phyloP scores from a whole-genome alignment of 2,888 invertebrate species.

The Fissipunctia ypsillon region DNA sequence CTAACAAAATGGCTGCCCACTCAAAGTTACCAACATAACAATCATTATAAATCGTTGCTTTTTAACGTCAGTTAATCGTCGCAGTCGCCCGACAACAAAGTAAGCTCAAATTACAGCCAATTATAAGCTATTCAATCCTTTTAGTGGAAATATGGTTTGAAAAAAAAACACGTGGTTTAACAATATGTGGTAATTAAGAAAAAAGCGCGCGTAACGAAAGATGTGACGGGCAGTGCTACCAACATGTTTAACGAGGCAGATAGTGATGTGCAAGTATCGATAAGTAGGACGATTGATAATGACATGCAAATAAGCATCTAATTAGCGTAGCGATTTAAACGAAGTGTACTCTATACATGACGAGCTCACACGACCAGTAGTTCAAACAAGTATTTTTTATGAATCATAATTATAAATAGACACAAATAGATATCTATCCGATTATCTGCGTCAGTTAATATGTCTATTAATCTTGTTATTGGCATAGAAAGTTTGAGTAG shows the following conservation, averaged over 20 bases:
- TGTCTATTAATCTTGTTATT: conserved; percentile 57
- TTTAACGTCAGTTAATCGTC: conserved; percentile 83
- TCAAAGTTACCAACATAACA: conserved; percentile 78
- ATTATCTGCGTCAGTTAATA: conserved; percentile 58
- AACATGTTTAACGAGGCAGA: conserved; percentile 80
- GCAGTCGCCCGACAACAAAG: conserved; percentile 85
- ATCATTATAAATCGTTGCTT: conserved; percentile 83
- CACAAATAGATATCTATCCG: conserved; percentile 48
- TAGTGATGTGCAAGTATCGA: conserved; percentile 79
- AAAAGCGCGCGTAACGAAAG: conserved; percentile 87
- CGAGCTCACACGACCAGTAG: conserved; percentile 57
- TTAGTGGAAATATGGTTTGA: conserved; percentile 83
- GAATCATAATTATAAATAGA: conserved; percentile 56
- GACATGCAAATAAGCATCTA: conserved; percentile 68
- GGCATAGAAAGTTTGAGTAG: conserved; percentile 54
- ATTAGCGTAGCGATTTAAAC: conserved; percentile 65
- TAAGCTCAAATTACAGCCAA: conserved; percentile 90
- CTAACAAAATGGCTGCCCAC: conserved; percentile 82
- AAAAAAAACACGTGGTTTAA: conserved; percentile 77
- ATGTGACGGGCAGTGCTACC: conserved; percentile 86
- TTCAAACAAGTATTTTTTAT: conserved; percentile 60
- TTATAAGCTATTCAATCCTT: conserved; percentile 90
- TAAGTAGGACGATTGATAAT: conserved; percentile 68
- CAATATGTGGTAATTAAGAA: conserved; percentile 88
- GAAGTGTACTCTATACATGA: conserved; percentile 53